Evolutionary conservation across 2,888 invertebrate genomes (phyloP).

Genomic region (Cotesia congregata): DNA sequence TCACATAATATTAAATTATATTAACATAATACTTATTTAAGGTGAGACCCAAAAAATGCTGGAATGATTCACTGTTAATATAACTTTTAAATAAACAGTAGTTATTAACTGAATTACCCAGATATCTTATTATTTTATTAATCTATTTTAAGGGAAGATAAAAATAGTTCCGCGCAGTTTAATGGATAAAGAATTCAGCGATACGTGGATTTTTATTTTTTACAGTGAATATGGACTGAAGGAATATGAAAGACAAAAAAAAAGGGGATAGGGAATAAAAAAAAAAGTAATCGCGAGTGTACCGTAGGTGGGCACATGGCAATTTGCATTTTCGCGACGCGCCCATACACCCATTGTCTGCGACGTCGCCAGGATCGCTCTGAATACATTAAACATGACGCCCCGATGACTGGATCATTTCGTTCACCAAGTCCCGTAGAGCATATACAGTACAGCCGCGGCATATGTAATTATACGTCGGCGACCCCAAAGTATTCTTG

Average conservation of each 20-base stretch:
- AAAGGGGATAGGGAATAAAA: constrained; percentile 27
- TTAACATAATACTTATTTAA: constrained; percentile 66
- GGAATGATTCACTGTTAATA: constrained; percentile 54
- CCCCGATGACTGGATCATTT: constrained; percentile 58
- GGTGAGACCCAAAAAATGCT: constrained; percentile 65
- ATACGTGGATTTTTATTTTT: constrained; percentile 19
- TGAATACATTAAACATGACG: constrained; percentile 61
- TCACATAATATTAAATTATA: constrained; percentile 56
- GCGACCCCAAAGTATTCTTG: constrained; percentile 49
- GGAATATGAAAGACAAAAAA: constrained; percentile 25
- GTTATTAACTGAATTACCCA: too few relatives aligned
- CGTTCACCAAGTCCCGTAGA: constrained; percentile 53
- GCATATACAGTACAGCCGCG: constrained; percentile 47
- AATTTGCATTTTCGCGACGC: constrained; percentile 59
- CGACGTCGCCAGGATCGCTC: constrained; percentile 52
- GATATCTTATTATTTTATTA: too few relatives aligned
- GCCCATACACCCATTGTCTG: constrained; percentile 59
- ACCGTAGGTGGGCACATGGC: constrained; percentile 52
- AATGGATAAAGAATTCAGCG: constrained; percentile 7
- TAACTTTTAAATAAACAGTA: neutral
- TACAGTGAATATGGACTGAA: constrained; percentile 12
- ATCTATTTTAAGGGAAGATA: constrained; percentile 2
- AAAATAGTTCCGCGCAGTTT: neutral
- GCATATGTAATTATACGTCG: constrained; percentile 57
- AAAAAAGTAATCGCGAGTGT: constrained; percentile 26